A percentile compares a stretch with the other conserved stretches of the same genome.
phyloP scores from a whole-genome alignment of 2,113 vertebrate species.

The Podiceps cristatus region DNA sequence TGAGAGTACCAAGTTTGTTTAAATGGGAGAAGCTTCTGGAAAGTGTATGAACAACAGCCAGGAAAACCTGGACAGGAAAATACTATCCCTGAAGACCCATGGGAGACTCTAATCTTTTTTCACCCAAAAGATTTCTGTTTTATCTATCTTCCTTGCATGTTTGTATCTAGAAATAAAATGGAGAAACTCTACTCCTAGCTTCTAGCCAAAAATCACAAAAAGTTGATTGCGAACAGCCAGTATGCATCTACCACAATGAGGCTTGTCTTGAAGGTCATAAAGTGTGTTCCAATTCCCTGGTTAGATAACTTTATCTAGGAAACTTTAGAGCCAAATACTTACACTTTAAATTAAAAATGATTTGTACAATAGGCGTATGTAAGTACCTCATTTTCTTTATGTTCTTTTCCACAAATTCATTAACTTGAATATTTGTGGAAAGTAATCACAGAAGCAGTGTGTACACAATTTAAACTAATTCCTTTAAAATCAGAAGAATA shows the following conservation, averaged over 20 bases:
- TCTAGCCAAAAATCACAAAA: not conserved
- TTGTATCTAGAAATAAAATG: not conserved
- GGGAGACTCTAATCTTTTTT: not conserved
- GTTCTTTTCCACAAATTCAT: not conserved
- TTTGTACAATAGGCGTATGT: not conserved
- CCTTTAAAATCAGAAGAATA: constrained; percentile 34
- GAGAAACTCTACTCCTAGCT: not conserved
- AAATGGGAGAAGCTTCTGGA: not conserved
- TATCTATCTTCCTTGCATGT: not conserved
- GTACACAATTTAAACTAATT: constrained; percentile 33
- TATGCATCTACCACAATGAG: not conserved
- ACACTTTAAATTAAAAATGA: not conserved
- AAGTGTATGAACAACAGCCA: not conserved
- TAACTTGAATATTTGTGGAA: constrained; percentile 27
- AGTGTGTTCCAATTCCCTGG: not conserved
- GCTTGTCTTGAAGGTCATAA: not conserved
- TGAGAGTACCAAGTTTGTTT: not conserved
- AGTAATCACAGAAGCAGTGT: not conserved
- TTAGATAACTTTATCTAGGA: not conserved
- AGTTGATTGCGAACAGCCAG: not conserved
- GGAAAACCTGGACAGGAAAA: not conserved
- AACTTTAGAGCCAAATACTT: not conserved
- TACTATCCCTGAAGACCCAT: not conserved
- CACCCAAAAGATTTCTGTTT: not conserved
- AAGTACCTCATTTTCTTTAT: not conserved